These are phyloP conservation scores for Myripristis jacobus DNA, from an alignment of 2,797 vertebrate species.

Conservation along the genomic window DNA sequence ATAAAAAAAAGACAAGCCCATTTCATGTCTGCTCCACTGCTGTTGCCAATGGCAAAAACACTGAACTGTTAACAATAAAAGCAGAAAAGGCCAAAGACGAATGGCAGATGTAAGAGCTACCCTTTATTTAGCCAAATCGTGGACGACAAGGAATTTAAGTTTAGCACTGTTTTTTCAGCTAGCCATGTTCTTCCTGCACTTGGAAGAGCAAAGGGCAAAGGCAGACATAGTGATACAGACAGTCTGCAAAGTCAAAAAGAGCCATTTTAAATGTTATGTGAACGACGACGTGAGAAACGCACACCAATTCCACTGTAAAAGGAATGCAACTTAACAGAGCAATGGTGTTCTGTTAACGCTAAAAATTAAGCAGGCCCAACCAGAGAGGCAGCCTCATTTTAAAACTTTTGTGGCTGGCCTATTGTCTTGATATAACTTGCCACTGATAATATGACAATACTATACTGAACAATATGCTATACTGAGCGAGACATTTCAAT, in stretches of 20 bases:
- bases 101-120: constrained; percentile 8
- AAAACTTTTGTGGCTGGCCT: constrained; percentile 10
- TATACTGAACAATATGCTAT: constrained; percentile 20
- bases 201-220: constrained; percentile 17
- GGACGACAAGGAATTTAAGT: neutral
- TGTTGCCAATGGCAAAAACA: constrained; percentile 23
- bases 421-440: neutral
- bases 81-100: constrained; percentile 1
- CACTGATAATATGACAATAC: constrained; percentile 8
- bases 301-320: constrained; percentile 27
- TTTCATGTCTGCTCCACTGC: constrained; percentile 5
- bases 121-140: constrained; percentile 16
- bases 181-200: neutral
- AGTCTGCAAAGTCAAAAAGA: constrained; percentile 44
- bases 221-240: constrained; percentile 36
- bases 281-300: constrained; percentile 29
- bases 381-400: constrained; percentile 1
- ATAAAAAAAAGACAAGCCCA: neutral
- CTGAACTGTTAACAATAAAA: neutral
- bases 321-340: neutral
- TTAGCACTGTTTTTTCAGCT: constrained; percentile 1
- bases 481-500: constrained; percentile 24
- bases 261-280: constrained; percentile 52
- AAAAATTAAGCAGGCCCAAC: neutral
- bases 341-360: constrained; percentile 12